Evolutionary conservation across 2,797 vertebrate species (phyloP).

Genomic region (Capromys pilorides): DNA sequence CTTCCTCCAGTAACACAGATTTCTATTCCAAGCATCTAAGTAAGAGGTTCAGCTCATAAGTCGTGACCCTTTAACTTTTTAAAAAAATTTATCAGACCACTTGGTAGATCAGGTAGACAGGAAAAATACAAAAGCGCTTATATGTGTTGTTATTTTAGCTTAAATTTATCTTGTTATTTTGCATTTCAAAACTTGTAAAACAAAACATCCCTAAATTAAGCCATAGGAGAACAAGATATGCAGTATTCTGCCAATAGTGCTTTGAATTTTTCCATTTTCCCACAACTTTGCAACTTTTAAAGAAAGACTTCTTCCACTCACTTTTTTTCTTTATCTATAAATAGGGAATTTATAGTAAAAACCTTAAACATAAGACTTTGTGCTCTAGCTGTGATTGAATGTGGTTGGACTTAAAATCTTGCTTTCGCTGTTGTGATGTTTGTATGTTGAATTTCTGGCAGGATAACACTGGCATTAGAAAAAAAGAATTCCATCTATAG

Average conservation of each 20-base stretch:
- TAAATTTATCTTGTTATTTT: slow-evolving; percentile 14
- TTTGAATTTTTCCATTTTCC: slow-evolving; percentile 44
- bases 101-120: background rate
- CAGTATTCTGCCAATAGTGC: slow-evolving; percentile 1
- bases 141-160: background rate
- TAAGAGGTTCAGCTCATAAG: background rate
- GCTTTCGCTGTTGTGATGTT: slow-evolving; percentile 63
- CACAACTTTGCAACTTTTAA: slow-evolving; percentile 45
- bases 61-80: background rate
- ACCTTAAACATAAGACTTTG: slow-evolving; percentile 65
- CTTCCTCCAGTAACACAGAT: background rate
- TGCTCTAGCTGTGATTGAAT: slow-evolving; percentile 57
- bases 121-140: background rate
- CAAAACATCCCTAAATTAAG: slow-evolving; percentile 35
- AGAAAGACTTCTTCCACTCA: background rate
- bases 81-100: background rate
- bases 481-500: slow-evolving; percentile 78
- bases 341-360: slow-evolving; percentile 57
- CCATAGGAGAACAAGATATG: background rate
- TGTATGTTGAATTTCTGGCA: slow-evolving; percentile 59
- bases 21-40: background rate
- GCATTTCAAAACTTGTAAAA: background rate
- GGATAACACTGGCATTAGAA: slow-evolving; percentile 71
- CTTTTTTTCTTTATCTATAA: slow-evolving; percentile 45
- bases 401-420: slow-evolving; percentile 55